phyloP scores from a whole-genome alignment of 2,888 invertebrate species.

The Anaspis maculata region DNA sequence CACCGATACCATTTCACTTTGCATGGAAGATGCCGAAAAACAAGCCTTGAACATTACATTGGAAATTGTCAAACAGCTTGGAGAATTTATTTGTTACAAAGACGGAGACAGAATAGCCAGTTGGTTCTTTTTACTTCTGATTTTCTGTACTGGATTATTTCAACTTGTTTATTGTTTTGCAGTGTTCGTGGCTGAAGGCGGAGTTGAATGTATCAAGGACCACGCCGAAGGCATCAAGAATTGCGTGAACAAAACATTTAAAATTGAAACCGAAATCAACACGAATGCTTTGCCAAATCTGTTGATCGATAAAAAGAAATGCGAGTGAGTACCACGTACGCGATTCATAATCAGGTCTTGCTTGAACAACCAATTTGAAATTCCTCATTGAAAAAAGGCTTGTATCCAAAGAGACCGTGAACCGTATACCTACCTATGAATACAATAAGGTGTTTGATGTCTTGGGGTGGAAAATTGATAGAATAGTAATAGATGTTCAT shows the following conservation, averaged over 20 bases:
- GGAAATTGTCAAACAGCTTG: slow-evolving; percentile 60
- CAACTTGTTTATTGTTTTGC: too few species aligned
- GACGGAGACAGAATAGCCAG: slow-evolving; percentile 76
- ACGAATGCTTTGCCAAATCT: slow-evolving; percentile 50
- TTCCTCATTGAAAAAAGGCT: too few species aligned
- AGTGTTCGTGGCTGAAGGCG: slow-evolving; percentile 78
- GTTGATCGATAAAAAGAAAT: slow-evolving; percentile 50
- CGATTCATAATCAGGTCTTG: too few species aligned
- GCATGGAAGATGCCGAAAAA: slow-evolving; percentile 55
- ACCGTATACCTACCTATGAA: too few species aligned
- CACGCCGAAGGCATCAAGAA: slow-evolving; percentile 52
- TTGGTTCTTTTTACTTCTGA: slow-evolving; percentile 30
- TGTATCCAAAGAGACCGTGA: too few species aligned
- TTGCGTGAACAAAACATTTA: slow-evolving; percentile 58
- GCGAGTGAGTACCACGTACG: slow-evolving; percentile 42
- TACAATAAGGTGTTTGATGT: too few species aligned
- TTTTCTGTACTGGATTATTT: too few species aligned
- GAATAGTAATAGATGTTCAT: too few species aligned
- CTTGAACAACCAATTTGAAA: too few species aligned
- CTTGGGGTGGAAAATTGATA: too few species aligned
- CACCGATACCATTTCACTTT: slow-evolving; percentile 50
- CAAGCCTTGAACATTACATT: slow-evolving; percentile 52
- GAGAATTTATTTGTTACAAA: slow-evolving; percentile 68
- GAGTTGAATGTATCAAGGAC: slow-evolving; percentile 61
- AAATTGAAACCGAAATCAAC: slow-evolving; percentile 41